A percentile compares a stretch with the other conserved stretches of the same genome.
These are phyloP conservation scores for Tetragonula clypearis DNA, from an alignment of 1,140 invertebrate species.

Conservation along the genomic window DNA sequence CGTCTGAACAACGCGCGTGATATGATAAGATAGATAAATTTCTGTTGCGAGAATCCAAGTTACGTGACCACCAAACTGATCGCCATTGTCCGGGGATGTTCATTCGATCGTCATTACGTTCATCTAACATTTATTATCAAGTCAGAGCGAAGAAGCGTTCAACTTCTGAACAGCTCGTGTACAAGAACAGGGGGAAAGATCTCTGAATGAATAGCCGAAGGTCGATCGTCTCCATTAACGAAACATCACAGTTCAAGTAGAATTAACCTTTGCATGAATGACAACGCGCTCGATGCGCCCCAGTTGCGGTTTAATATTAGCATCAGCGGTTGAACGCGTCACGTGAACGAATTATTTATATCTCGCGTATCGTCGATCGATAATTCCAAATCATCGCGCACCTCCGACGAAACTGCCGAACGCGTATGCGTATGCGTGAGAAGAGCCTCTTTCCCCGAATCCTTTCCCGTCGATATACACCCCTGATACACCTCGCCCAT, in stretches of 20 bases:
- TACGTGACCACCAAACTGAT: no score
- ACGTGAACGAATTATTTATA: constrained; percentile 61
- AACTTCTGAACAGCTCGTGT: no score
- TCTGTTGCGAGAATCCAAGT: no score
- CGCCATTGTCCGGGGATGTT: no score
- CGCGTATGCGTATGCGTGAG: neutral
- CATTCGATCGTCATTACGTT: no score
- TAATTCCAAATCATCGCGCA: neutral
- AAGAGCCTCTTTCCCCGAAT: no score
- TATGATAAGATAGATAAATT: no score
- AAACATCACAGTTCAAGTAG: constrained; percentile 43
- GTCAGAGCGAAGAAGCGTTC: no score
- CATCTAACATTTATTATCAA: no score
- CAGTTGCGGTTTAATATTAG: constrained; percentile 45
- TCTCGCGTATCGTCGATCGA: constrained; percentile 16
- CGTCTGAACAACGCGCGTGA: no score
- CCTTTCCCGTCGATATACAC: neutral
- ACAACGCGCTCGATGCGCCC: constrained; percentile 9
- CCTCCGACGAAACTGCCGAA: neutral
- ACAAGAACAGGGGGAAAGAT: neutral
- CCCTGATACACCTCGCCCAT: neutral
- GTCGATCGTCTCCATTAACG: constrained; percentile 53
- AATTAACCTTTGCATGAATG: constrained; percentile 37
- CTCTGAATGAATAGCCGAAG: constrained; percentile 48
- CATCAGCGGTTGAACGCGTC: constrained; percentile 40